Evolutionary conservation across 2,113 vertebrate species (phyloP).

Genomic region (Mirounga angustirostris): DNA sequence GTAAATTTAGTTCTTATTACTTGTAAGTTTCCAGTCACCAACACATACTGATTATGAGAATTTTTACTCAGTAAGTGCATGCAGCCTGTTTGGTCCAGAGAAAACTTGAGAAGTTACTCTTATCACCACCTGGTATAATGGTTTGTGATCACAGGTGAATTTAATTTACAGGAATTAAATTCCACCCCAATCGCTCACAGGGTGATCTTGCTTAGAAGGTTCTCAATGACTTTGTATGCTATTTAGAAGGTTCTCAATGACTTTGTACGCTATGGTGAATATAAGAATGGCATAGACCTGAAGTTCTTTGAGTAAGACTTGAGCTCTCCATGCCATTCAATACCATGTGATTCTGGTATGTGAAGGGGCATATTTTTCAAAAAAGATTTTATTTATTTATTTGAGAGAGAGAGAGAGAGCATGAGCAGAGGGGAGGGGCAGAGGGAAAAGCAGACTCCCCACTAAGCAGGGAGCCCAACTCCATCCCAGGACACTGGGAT

Average conservation of each 20-base stretch:
- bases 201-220: not conserved
- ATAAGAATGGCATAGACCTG: not conserved
- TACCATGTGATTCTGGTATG: not conserved
- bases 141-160: not conserved
- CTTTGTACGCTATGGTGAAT: not conserved
- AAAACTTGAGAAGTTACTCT: not conserved
- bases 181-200: not conserved
- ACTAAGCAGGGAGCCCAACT: not conserved
- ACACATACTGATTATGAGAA: not conserved
- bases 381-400: not conserved
- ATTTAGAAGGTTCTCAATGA: not conserved
- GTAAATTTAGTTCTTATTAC: not conserved
- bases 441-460: not conserved
- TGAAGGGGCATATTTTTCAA: not conserved
- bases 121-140: not conserved
- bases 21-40: not conserved
- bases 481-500: not conserved
- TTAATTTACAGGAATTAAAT: not conserved
- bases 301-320: not conserved
- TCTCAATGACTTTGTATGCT: not conserved
- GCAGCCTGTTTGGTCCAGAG: not conserved
- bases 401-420: not conserved
- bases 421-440: not conserved
- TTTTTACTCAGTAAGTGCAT: not conserved
- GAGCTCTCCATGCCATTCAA: not conserved